Conservation (phyloP, 2,797 vertebrate species). For the Lepilemur septentrionalis region DNA sequence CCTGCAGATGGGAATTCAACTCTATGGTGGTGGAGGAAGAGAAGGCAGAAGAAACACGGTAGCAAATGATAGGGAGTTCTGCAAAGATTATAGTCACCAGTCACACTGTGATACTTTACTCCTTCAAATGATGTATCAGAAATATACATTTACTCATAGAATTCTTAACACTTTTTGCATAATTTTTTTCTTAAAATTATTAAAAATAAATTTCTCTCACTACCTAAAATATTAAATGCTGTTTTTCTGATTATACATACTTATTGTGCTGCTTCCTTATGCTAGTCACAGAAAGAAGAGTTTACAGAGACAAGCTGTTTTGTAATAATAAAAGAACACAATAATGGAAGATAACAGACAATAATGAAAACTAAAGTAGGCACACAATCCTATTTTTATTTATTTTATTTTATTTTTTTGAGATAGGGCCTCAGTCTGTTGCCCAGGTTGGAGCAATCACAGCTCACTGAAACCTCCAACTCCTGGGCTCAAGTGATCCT, state of each 20-base stretch:
- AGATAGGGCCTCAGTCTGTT: neutral
- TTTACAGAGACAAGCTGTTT: neutral
- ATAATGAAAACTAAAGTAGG: neutral
- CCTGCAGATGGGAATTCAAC: neutral
- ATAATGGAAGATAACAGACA: neutral
- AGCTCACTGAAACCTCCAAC: neutral
- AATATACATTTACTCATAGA: neutral
- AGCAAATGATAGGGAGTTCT: neutral
- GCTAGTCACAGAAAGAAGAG: neutral
- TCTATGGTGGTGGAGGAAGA: neutral
- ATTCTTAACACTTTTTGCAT: neutral
- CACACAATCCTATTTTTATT: neutral
- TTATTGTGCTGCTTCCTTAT: neutral
- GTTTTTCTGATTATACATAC: neutral
- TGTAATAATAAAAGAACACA: neutral
- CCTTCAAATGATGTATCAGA: neutral
- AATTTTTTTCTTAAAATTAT: neutral
- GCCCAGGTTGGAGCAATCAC: neutral
- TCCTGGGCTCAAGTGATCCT: neutral
- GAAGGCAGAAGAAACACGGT: neutral
- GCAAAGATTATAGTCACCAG: neutral
- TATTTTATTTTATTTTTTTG: neutral
- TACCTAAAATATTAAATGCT: neutral
- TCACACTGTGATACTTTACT: neutral
- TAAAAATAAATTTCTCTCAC: neutral